phyloP scores from a whole-genome alignment of 2,888 invertebrate genomes.

The Clostera curtula region DNA sequence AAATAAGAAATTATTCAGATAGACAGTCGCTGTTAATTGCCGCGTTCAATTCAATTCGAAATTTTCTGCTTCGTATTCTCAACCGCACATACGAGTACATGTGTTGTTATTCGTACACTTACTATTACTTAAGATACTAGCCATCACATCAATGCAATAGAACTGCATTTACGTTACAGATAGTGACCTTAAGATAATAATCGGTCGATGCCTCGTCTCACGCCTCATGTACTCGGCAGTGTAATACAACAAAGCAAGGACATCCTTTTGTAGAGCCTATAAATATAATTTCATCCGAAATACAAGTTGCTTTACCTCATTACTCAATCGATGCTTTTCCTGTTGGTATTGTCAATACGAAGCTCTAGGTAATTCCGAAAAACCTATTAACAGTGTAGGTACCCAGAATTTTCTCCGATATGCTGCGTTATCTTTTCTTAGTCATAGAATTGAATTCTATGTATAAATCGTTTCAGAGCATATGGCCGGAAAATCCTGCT shows the following conservation, averaged over 20 bases:
- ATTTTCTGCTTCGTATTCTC: too few relatives aligned
- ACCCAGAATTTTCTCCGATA: slow-evolving; percentile 15
- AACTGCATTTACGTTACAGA: slow-evolving; percentile 54
- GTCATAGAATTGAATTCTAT: slow-evolving; percentile 17
- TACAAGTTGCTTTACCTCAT: slow-evolving; percentile 16
- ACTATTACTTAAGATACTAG: slow-evolving; percentile 22
- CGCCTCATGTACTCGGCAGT: slow-evolving; percentile 48
- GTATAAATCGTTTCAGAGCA: too few relatives aligned
- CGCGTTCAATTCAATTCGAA: too few relatives aligned
- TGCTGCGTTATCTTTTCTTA: slow-evolving; percentile 15
- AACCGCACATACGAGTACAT: slow-evolving; percentile 1
- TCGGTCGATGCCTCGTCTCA: slow-evolving; percentile 67
- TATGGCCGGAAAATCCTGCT: slow-evolving; percentile 15
- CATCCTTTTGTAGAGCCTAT: slow-evolving; percentile 34
- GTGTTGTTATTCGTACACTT: slow-evolving; percentile 28
- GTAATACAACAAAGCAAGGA: slow-evolving; percentile 52
- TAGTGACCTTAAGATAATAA: slow-evolving; percentile 71
- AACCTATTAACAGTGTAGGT: too few relatives aligned
- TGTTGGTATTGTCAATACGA: too few relatives aligned
- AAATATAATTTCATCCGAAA: slow-evolving; percentile 14
- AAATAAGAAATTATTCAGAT: too few relatives aligned
- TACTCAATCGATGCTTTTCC: too few relatives aligned
- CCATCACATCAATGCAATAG: slow-evolving; percentile 37
- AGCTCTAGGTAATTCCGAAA: too few relatives aligned
- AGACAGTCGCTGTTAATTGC: too few relatives aligned